Percentiles rank a stretch among this genome's conserved stretches.
These are phyloP conservation scores for Platysternon megacephalum DNA, from an alignment of 2,113 vertebrate genomes.

Conservation along the genomic window DNA sequence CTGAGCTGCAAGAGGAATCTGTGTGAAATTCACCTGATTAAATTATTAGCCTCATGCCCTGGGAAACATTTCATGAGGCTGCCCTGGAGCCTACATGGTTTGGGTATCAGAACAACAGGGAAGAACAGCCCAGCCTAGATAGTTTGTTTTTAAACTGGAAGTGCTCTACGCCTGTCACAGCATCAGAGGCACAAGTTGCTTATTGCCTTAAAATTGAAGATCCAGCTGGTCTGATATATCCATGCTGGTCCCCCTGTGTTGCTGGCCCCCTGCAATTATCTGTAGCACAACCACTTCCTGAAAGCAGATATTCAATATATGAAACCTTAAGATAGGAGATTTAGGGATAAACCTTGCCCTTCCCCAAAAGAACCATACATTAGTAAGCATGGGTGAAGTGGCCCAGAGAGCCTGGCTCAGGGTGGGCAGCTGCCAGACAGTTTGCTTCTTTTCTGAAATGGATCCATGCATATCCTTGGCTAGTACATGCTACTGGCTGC, in stretches of 20 bases:
- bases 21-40: constrained; percentile 58
- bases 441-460: neutral
- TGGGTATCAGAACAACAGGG: constrained; percentile 3
- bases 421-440: neutral
- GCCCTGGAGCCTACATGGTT: constrained; percentile 11
- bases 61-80: constrained; percentile 52
- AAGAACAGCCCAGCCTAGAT: neutral
- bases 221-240: neutral
- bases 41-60: constrained; percentile 65
- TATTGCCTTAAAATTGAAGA: rapidly evolving
- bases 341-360: neutral
- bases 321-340: neutral
- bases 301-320: neutral
- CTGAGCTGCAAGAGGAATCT: neutral
- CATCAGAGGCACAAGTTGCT: rapidly evolving
- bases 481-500: neutral
- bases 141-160: constrained; percentile 26
- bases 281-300: neutral
- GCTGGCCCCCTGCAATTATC: neutral
- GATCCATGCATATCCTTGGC: neutral
- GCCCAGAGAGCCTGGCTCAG: neutral
- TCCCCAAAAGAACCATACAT: neutral
- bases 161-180: neutral
- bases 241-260: neutral
- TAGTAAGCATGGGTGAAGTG: neutral